Evolutionary conservation across 2,797 vertebrate genomes (phyloP).

Genomic region (Eidolon dupreanum): DNA sequence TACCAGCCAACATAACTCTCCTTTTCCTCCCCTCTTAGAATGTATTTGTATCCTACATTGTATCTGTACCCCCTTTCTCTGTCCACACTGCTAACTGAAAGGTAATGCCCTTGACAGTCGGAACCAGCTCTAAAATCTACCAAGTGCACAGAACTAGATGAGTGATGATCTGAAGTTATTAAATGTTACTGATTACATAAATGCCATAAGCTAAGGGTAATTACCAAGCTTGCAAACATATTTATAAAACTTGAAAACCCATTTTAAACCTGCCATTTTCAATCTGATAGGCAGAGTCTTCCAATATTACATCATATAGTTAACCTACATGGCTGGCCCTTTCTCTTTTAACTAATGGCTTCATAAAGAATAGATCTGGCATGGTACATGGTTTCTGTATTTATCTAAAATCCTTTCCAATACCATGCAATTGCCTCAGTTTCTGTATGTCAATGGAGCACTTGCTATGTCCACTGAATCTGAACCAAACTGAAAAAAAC

Average conservation of each 20-base stretch:
- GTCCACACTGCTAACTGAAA: not conserved
- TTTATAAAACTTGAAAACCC: not conserved
- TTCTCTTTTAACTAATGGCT: not conserved
- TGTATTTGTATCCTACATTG: not conserved
- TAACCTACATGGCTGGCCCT: not conserved
- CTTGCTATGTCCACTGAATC: not conserved
- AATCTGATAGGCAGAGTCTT: not conserved
- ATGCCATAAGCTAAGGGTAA: not conserved
- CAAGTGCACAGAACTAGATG: not conserved
- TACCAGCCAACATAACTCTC: not conserved
- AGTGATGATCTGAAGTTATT: not conserved
- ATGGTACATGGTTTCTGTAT: not conserved
- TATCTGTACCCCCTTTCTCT: not conserved
- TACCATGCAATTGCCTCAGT: not conserved
- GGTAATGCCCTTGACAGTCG: not conserved
- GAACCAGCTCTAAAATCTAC: not conserved
- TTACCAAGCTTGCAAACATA: not conserved
- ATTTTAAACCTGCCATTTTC: slow-evolving; percentile 9
- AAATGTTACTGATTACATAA: not conserved
- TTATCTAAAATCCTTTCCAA: slow-evolving; percentile 31
- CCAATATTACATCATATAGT: not conserved
- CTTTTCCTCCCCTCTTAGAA: not conserved
- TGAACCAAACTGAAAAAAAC: too few species aligned
- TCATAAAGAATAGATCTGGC: not conserved
- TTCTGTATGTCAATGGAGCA: not conserved